Conservation (phyloP, 1,140 invertebrate genomes). For the Ostrea edulis region DNA sequence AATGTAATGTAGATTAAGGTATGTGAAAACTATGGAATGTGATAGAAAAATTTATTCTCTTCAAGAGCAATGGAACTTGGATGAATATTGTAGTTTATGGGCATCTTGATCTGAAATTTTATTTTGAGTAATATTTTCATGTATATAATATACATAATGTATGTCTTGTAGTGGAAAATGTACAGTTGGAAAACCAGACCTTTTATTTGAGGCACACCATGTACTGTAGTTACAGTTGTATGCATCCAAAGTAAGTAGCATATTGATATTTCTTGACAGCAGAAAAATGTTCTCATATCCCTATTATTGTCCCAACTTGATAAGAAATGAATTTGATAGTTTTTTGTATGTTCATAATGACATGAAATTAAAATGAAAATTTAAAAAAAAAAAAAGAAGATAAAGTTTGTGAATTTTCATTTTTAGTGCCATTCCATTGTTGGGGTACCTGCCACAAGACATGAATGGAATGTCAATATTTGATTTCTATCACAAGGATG, state of each 20-base stretch:
- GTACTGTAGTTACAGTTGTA: conserved; percentile 68
- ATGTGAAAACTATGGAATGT: too few relatives aligned
- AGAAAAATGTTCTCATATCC: neutral
- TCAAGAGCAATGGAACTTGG: too few relatives aligned
- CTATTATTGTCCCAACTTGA: too few relatives aligned
- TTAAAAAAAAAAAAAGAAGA: too few relatives aligned
- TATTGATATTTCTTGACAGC: neutral
- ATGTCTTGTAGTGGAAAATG: conserved; percentile 42
- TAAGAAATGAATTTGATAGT: too few relatives aligned
- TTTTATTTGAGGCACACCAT: conserved; percentile 70
- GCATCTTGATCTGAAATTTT: too few relatives aligned
- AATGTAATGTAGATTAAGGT: too few relatives aligned
- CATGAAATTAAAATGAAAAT: neutral
- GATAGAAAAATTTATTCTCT: too few relatives aligned
- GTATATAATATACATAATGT: too few relatives aligned
- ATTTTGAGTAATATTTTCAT: too few relatives aligned
- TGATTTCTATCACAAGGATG: conserved; percentile 93
- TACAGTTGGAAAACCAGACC: conserved; percentile 60
- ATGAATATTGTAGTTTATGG: too few relatives aligned
- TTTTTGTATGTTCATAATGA: too few relatives aligned
- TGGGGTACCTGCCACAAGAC: conserved; percentile 94
- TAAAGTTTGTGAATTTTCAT: neutral
- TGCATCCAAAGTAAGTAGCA: conserved; percentile 70
- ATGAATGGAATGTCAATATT: conserved; percentile 90
- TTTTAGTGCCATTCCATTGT: conserved; percentile 86